Base-by-base conservation (phyloP, 2,888 invertebrate species). In the Sympetrum striolatum region DNA sequence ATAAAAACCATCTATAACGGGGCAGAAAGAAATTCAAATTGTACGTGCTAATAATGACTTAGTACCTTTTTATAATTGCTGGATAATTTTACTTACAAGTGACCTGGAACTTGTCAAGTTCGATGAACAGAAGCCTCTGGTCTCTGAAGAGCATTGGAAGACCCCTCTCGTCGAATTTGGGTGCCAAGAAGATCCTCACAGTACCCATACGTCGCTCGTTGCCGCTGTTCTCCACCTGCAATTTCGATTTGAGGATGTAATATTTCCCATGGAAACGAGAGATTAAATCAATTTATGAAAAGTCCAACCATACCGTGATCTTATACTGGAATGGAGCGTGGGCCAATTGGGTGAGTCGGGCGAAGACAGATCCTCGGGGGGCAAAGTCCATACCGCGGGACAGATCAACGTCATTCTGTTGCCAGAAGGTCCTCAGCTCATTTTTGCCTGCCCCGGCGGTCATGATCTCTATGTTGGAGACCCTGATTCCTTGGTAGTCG, bases 371-470 rank as follows among this genome's bases (percentile, higher is more conserved):
- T 86, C 97, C 97, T 0, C 97, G 95, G 0, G 97, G 97, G 14
- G 96, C 95, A 94, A 98, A 98, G 94, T 98, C 98, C 93, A 98
- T 95, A 0, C 98, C 98, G 0, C 97, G 95, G 0, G 96, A 96
- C 79, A 98, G 93, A 93, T 98, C 96, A 92, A 98, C 95, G 90
- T 96, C 96, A 91, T 96, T 96, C 93, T 96, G 96, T 94, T 96
- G 96, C 98, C 98, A 98, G 94, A 96, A 96, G 0, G 97, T 97
- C 91, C 94, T 94, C 73, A 98, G 92, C 0, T 93, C 93, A 93
- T 97, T 96, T 4, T 81, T 81, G 1, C 60, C 79, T 4, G n/a
- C 91, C n/a, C 90, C 91, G 31, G 91, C 82, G 0, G 95, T 94
- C 80, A 94, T 93, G 14, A 97, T 93, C 92, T 95, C 93, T 0